phyloP scores from a whole-genome alignment of 2,797 vertebrate genomes.

The Bradypodion ventrale region DNA sequence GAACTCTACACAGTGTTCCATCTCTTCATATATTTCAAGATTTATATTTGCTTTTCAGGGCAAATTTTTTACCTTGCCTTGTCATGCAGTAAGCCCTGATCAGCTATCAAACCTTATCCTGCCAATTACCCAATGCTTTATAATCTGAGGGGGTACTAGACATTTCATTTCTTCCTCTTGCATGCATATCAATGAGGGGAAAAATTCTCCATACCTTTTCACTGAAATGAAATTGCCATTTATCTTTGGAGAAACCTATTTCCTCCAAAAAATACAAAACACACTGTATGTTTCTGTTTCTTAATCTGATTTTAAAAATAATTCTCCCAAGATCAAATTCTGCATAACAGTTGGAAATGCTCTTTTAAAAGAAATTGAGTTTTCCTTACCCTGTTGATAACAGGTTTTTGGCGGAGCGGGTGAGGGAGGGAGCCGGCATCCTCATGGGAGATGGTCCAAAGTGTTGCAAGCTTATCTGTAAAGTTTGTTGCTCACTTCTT shows the following conservation, averaged over 20 bases:
- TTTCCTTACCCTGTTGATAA: conserved; percentile 1
- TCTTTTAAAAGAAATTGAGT: conserved; percentile 23
- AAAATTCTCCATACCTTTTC: not conserved
- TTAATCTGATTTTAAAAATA: conserved; percentile 31
- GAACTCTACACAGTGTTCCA: too few relatives aligned
- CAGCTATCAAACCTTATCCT: not conserved
- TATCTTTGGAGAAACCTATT: conserved; percentile 17
- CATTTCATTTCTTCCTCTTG: conserved; percentile 8
- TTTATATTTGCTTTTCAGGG: not conserved
- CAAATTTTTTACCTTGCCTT: not conserved
- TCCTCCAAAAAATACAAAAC: conserved; percentile 3
- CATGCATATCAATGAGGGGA: not conserved
- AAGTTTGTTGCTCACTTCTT: not conserved
- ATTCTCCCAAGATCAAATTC: conserved; percentile 29
- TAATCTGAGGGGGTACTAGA: conserved; percentile 4
- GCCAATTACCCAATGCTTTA: not conserved
- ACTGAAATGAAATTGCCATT: conserved; percentile 30
- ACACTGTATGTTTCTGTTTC: conserved; percentile 7
- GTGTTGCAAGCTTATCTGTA: not conserved
- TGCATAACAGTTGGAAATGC: conserved; percentile 9
- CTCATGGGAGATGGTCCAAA: not conserved
- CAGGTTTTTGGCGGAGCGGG: not conserved
- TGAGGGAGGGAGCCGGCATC: too few relatives aligned
- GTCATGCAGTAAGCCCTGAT: not conserved
- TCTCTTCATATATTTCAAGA: not conserved